A percentile compares a stretch with the other conserved stretches of the same genome.
Conservation (phyloP, 2,797 vertebrate species). For the Danio kyathit region DNA sequence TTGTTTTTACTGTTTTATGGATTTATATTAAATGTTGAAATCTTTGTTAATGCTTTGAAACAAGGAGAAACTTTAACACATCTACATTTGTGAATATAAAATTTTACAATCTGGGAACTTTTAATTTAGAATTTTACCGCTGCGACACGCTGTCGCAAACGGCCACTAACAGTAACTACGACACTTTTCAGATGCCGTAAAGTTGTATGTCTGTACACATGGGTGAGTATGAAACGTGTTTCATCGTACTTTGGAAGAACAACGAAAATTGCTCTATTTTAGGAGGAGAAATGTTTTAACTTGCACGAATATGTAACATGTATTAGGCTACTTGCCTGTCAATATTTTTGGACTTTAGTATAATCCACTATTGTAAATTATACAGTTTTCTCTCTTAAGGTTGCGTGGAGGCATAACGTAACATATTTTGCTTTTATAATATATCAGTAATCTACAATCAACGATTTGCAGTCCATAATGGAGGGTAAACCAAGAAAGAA, state of each 20-base stretch:
- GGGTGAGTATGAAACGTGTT: constrained; percentile 57
- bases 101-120: too few species aligned
- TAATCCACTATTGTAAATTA: neutral
- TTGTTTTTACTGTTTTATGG: too few species aligned
- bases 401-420: neutral
- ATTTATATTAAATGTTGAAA: too few species aligned
- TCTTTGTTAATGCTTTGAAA: too few species aligned
- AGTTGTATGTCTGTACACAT: constrained; percentile 49
- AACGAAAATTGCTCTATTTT: neutral
- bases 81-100: too few species aligned
- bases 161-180: neutral
- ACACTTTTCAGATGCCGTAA: constrained; percentile 38
- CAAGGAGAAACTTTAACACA: too few species aligned
- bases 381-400: neutral
- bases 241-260: neutral
- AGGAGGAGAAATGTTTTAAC: neutral
- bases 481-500: constrained; percentile 75
- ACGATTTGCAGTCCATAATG: constrained; percentile 66
- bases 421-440: neutral
- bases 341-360: neutral
- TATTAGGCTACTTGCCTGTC: neutral
- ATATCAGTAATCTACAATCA: neutral
- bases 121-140: neutral
- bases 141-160: constrained; percentile 28
- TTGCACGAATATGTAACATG: neutral